Evolutionary conservation across 1,140 invertebrate species (phyloP), one percentile per base, ranked within the genome.

Genomic region (Microplitis mediator): DNA sequence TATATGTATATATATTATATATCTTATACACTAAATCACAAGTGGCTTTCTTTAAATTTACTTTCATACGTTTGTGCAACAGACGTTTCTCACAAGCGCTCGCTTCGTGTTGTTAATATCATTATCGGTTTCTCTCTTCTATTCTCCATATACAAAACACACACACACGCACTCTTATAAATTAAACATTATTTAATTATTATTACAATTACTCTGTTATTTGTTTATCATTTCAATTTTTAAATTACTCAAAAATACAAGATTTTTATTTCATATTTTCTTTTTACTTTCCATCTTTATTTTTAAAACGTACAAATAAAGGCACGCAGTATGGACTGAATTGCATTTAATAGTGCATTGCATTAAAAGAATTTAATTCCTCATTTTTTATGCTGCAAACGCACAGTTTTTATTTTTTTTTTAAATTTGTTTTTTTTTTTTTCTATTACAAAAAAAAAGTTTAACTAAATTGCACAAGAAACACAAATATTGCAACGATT

Each of bases 1-100:
- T 39, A 39, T 39, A 39, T 39, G 6, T 8, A 39, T 39, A 39
- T 39, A 39, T 39, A 39, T 39, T 6, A 8, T 39, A 11, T 39
- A 52, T 74, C 84, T 86, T 85, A 86, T 77, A 77, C 72, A 80
- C 85, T 86, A 86, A 84, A 86, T 86, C 84, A 86, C 85, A 86
- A 84, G 79, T 85, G 75, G 78, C 84, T 76, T 23, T 69, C 39
- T 71, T 71, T 63, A 56, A 56, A 66, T 66, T 72, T 66, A 66
- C 52, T 60, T 66, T 66, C 54, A 60, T 72, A 66, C 63, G 23
- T 66, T 72, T 72, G 70, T 66, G 70, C 54, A 72, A 66, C 63
- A 39, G 11, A 66, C 23, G 35, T 54, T 65, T 45, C 34, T 60
- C 54, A 23, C 11, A 36, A n/a, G 32, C 36, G 70, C 56, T 36